A percentile compares a stretch with the other conserved stretches of the same genome.
phyloP scores from a whole-genome alignment of 2,113 vertebrate species.

The Acrocephalus kingi region DNA sequence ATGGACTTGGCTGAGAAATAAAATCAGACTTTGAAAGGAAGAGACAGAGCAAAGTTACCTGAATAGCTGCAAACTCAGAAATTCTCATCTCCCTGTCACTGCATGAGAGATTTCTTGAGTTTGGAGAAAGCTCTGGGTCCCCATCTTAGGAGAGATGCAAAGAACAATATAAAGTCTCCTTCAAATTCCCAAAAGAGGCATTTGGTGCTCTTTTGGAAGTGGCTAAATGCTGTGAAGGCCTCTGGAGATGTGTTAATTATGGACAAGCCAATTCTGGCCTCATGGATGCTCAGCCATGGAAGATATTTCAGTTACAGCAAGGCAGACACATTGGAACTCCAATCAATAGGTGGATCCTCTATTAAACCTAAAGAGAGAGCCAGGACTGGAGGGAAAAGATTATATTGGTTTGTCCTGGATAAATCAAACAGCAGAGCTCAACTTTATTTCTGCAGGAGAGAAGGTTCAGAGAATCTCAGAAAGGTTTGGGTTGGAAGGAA shows the following conservation, averaged over 20 bases:
- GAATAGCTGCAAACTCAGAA: background rate
- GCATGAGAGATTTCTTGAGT: background rate
- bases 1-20: conserved; percentile 36
- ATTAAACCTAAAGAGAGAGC: background rate
- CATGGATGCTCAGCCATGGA: background rate
- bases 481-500: background rate
- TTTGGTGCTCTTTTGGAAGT: background rate
- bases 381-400: background rate
- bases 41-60: conserved; percentile 17
- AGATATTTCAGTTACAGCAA: background rate
- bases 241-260: background rate
- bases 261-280: background rate
- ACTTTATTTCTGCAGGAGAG: background rate
- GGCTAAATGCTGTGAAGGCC: background rate
- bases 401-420: background rate
- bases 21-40: conserved; percentile 5
- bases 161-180: background rate
- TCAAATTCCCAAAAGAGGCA: background rate
- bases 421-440: background rate
- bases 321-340: background rate
- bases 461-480: background rate
- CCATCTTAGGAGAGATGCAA: background rate
- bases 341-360: background rate
- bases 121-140: background rate
- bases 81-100: background rate